Evolutionary conservation across 2,113 vertebrate genomes (phyloP), one percentile per base, ranked within the genome.

Genomic region (Tricholaema leucomelas): DNA sequence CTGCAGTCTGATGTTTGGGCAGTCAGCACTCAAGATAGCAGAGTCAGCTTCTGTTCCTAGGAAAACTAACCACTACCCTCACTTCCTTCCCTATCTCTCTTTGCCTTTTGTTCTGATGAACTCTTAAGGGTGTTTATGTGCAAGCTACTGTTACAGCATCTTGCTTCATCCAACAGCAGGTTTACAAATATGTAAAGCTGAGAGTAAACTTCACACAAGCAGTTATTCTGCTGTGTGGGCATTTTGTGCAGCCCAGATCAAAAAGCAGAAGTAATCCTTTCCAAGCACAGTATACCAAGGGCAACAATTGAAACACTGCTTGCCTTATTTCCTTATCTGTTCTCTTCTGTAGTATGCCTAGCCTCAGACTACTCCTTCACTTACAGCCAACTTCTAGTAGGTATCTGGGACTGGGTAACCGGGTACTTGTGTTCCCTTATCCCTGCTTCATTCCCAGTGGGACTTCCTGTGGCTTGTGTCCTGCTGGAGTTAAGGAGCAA

Each of bases 21-120:
- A 91, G 72, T 96, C 91, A 94, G 91, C 92, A 87, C 31, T 87
- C 30, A 21, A 54, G 80, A 66, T 31, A 66, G 93, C 93, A 87
- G 93, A 95, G 82, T 95, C 90, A 87, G 94, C 89, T 92, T 75
- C 82, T 36, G 42, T 83, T 93, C 65, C 75, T 94, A 65, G 89
- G 74, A 90, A 93, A 92, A 80, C 30, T 81, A 82, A 81, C 83
- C 69, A 42, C 78, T 59, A 56, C 76, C 48, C 80, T 87, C 63
- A 46, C 65, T 95, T 92, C 92, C 96, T 93, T 96, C 87, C 91
- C 30, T 42, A 33, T 4, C 17, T 61, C 10, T 23, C 36, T 84
- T 58, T 65, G 16, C 44, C 64, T 56, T 56, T 50, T 33, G 52
- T 69, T 94, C 73, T 85, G 82, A 88, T 59, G 46, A 61, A 31